Percentiles rank a stretch among this genome's conserved stretches.
Conservation (phyloP, 2,113 vertebrate genomes). For the Eira barbara region DNA sequence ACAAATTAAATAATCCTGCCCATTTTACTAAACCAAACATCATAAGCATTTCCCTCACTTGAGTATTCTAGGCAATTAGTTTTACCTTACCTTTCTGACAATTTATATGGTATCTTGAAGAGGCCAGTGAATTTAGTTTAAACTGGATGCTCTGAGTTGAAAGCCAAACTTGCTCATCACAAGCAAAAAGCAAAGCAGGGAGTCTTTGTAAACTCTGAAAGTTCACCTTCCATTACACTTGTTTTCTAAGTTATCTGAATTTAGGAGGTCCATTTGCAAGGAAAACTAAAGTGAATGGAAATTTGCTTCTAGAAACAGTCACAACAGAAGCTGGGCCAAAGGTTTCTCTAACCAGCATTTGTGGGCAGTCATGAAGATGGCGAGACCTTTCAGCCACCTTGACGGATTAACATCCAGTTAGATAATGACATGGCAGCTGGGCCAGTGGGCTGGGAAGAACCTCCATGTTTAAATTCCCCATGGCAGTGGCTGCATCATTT, state of each 20-base stretch:
- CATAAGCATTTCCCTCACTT: neutral
- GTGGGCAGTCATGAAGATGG: neutral
- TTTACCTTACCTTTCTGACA: neutral
- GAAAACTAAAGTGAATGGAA: neutral
- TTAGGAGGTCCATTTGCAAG: neutral
- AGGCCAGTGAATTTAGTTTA: neutral
- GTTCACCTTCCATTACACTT: neutral
- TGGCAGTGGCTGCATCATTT: neutral
- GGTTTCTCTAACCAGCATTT: neutral
- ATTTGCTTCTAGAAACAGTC: neutral
- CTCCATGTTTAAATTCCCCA: neutral
- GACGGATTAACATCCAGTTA: neutral
- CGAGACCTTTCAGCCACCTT: neutral
- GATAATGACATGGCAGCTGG: neutral
- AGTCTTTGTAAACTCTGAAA: neutral
- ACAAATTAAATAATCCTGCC: neutral
- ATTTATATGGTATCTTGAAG: neutral
- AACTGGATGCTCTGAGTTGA: neutral
- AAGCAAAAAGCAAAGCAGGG: constrained; percentile 6
- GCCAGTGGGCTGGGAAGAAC: neutral
- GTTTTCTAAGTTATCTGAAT: neutral
- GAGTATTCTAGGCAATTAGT: neutral
- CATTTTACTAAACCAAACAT: neutral
- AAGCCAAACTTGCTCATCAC: neutral
- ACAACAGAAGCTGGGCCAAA: neutral